phyloP scores from a whole-genome alignment of 2,797 vertebrate species.

The Acropternis orthonyx region DNA sequence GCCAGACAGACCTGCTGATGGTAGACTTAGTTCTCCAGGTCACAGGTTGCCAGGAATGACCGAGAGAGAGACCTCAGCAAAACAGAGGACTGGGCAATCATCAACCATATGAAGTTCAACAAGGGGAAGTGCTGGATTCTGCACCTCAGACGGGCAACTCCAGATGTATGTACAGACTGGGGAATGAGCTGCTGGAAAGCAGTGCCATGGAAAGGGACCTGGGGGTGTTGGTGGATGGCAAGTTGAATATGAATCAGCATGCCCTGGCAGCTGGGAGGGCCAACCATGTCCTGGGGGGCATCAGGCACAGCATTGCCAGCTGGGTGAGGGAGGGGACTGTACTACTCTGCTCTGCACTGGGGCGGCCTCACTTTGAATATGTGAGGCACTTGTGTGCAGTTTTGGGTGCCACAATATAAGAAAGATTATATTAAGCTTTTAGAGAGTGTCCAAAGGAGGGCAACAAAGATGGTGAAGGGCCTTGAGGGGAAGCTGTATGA shows the following conservation, averaged over 20 bases:
- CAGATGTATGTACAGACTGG: too few species aligned
- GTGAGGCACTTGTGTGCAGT: neutral
- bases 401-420: neutral
- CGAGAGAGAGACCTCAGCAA: too few species aligned
- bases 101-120: too few species aligned
- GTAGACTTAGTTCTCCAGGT: too few species aligned
- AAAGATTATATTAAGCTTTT: neutral
- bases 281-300: neutral
- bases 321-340: neutral
- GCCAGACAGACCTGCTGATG: too few species aligned
- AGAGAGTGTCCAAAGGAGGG: neutral
- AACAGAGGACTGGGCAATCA: too few species aligned
- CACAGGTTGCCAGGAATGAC: too few species aligned
- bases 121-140: too few species aligned
- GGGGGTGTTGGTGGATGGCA: neutral
- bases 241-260: neutral
- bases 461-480: too few species aligned
- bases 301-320: neutral
- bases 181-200: neutral
- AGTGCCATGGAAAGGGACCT: neutral
- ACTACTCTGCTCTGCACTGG: neutral
- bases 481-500: too few species aligned
- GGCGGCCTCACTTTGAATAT: neutral
- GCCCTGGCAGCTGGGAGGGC: neutral
- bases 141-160: too few species aligned